A percentile compares a stretch with the other conserved stretches of the same genome.
phyloP scores from a whole-genome alignment of 2,888 invertebrate species.

The Apoderus coryli region DNA sequence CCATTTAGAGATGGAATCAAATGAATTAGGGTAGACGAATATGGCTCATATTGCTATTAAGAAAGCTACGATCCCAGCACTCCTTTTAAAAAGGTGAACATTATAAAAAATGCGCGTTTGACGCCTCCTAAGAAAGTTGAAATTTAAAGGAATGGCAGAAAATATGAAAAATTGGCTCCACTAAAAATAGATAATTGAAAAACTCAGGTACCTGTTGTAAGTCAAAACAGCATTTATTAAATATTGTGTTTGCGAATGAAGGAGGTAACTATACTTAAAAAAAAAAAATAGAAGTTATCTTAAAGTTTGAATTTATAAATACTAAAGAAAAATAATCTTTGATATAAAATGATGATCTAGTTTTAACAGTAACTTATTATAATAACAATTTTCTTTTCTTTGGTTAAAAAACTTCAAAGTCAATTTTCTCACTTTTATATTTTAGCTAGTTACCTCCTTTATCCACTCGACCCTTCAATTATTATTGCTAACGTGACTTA shows the following conservation, averaged over 20 bases:
- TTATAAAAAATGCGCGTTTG: constrained; percentile 2
- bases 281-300: constrained; percentile 1
- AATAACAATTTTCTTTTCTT: constrained; percentile 1
- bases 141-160: constrained; percentile 7
- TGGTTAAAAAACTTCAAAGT: constrained; percentile 6
- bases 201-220: constrained; percentile 4
- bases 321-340: too few relatives aligned
- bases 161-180: constrained; percentile 6
- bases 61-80: constrained; percentile 3
- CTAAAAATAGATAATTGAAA: constrained; percentile 5
- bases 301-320: constrained; percentile 1
- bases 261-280: not conserved
- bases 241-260: constrained; percentile 2
- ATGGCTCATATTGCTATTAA: constrained; percentile 1
- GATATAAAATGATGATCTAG: constrained; percentile 3
- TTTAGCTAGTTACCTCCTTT: constrained; percentile 7
- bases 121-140: constrained; percentile 1
- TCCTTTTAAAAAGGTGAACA: constrained; percentile 2
- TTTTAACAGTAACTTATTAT: constrained; percentile 3
- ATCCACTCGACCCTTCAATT: too few relatives aligned
- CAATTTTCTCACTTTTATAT: constrained; percentile 5
- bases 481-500: too few relatives aligned
- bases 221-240: not conserved
- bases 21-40: constrained; percentile 3
- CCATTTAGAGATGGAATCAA: constrained; percentile 2